phyloP scores from a whole-genome alignment of 2,797 vertebrate genomes.

The Octomys mimax region DNA sequence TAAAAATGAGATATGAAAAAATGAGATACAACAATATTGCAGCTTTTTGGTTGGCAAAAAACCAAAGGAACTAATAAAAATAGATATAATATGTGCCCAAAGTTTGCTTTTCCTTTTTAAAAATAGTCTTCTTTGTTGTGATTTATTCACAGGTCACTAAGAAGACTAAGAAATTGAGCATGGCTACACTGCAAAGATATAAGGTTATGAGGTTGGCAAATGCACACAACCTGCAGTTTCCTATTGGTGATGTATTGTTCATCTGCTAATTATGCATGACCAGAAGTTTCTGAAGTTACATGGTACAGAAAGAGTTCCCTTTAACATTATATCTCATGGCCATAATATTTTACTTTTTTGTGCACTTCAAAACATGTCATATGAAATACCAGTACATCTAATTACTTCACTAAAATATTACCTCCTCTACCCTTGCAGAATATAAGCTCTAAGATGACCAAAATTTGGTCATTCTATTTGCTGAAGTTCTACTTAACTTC shows the following conservation, averaged over 20 bases:
- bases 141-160: neutral
- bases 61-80: neutral
- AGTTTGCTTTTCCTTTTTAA: neutral
- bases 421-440: neutral
- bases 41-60: neutral
- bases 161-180: neutral
- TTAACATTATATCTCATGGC: neutral
- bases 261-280: neutral
- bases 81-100: neutral
- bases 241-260: neutral
- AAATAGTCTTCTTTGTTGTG: neutral
- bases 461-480: neutral
- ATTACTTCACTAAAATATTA: neutral
- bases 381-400: neutral
- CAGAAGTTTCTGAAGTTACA: neutral
- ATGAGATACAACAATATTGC: neutral
- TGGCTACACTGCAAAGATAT: neutral
- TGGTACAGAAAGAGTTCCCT: neutral
- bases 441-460: neutral
- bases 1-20: neutral
- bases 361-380: constrained; percentile 10
- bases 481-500: neutral
- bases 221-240: neutral
- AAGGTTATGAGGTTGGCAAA: neutral
- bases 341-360: neutral